Evolutionary conservation across 2,888 invertebrate species (phyloP).

Genomic region (Rapana venosa): DNA sequence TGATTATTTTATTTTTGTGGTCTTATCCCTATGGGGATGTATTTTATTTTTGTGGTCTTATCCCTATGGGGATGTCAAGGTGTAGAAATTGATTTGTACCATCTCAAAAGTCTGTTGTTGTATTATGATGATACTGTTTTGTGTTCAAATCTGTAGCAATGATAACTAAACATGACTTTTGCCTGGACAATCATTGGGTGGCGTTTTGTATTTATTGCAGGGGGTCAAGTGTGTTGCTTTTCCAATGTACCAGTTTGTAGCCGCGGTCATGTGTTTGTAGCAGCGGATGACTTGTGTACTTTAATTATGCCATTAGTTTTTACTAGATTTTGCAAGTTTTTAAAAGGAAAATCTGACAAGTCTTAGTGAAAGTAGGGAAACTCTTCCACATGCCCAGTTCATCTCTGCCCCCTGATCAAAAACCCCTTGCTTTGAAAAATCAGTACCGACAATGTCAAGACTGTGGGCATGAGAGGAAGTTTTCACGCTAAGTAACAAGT

Average conservation of each 20-base stretch:
- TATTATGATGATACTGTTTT: not conserved
- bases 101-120: not conserved
- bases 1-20: not conserved
- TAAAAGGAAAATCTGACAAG: not conserved
- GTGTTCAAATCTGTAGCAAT: not conserved
- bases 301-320: not conserved
- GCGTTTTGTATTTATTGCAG: not conserved
- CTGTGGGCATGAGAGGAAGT: not conserved
- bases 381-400: not conserved
- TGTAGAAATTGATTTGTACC: not conserved
- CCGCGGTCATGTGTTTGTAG: not conserved
- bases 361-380: not conserved
- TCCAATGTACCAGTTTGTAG: not conserved
- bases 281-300: not conserved
- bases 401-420: not conserved
- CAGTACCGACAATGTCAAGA: not conserved
- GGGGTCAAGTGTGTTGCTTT: not conserved
- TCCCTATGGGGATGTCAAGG: too few species aligned
- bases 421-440: not conserved
- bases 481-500: not conserved
- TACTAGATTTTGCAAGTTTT: not conserved
- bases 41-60: not conserved
- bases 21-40: too few species aligned
- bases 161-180: not conserved
- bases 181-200: not conserved